phyloP scores from a whole-genome alignment of 1,140 invertebrate species.

The Probaryconus sp. region DNA sequence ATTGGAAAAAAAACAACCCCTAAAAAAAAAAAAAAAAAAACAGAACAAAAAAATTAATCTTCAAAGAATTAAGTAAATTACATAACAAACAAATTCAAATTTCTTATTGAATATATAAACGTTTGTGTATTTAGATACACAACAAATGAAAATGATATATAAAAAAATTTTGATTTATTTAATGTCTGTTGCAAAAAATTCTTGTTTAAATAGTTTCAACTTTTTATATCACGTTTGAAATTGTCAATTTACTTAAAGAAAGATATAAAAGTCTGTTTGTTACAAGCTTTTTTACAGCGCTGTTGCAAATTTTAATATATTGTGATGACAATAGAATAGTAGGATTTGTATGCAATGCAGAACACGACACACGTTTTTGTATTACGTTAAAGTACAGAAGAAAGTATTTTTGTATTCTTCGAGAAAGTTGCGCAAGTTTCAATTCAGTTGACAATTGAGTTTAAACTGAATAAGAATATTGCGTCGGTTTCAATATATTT shows the following conservation, averaged over 20 bases:
- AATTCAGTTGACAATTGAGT: constrained; percentile 1
- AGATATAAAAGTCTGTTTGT: no score
- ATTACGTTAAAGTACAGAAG: not conserved
- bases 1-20: constrained; percentile 11
- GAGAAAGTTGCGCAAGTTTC: constrained; percentile 2
- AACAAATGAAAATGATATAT: no score
- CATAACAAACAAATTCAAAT: no score
- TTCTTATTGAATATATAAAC: no score
- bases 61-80: no score
- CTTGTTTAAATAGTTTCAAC: no score
- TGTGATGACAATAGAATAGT: constrained; percentile 4
- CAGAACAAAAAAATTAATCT: not conserved
- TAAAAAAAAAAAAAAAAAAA: constrained; percentile 1
- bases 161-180: no score
- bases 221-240: no score
- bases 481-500: constrained; percentile 1
- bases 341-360: not conserved
- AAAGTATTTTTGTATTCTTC: constrained; percentile 29
- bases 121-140: no score
- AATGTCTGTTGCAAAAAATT: no score
- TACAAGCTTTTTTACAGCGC: constrained; percentile 20
- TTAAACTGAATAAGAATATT: constrained; percentile 1
- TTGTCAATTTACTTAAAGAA: no score
- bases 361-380: not conserved
- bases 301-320: constrained; percentile 1